These are phyloP conservation scores for Gobio gobio DNA, from an alignment of 2,113 vertebrate genomes.

Conservation along the genomic window DNA sequence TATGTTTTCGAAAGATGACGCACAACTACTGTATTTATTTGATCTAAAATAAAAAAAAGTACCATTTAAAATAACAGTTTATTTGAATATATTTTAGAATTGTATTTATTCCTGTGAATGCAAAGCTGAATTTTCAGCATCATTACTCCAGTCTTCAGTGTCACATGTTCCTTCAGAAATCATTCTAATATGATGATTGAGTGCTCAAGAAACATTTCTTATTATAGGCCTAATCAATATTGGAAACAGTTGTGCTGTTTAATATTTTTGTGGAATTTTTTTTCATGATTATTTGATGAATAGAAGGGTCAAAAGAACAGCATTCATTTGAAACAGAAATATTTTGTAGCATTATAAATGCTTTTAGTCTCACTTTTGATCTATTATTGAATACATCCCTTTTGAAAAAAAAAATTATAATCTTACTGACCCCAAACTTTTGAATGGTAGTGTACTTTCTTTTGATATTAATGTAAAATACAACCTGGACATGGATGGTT, in stretches of 20 bases:
- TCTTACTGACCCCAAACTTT: no score
- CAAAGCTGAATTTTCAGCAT: neutral
- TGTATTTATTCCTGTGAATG: neutral
- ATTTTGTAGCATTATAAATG: neutral
- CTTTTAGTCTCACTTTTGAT: neutral
- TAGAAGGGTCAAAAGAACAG: no score
- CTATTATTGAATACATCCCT: neutral
- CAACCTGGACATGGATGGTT: neutral
- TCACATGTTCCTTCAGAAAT: neutral
- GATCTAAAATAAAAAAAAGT: neutral
- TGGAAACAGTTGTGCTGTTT: no score
- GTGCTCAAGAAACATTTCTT: neutral
- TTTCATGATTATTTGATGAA: no score
- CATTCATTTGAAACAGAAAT: neutral
- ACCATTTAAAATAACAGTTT: no score
- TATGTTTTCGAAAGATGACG: neutral
- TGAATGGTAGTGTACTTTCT: no score
- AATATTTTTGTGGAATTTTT: no score
- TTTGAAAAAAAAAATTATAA: no score
- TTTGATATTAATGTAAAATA: neutral
- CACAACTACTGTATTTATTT: neutral
- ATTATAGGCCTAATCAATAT: neutral
- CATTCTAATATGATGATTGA: neutral
- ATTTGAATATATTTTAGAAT: neutral
- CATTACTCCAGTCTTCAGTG: neutral